phyloP scores from a whole-genome alignment of 1,140 invertebrate genomes.

The Leptopilina boulardi region DNA sequence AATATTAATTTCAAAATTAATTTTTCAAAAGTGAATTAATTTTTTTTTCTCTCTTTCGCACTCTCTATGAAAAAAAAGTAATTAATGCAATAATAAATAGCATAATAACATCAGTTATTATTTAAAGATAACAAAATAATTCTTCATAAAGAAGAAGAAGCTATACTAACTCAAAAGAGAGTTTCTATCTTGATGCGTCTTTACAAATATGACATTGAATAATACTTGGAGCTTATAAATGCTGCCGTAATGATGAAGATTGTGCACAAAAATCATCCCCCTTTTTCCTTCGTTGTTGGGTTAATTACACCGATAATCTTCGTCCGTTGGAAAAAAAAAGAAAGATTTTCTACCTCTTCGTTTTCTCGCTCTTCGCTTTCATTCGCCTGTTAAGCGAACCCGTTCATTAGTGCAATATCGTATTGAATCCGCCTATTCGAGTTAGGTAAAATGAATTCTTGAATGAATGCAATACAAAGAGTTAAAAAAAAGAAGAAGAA shows the following conservation, averaged over 20 bases:
- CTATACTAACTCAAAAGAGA: not conserved
- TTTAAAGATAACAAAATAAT: conserved; percentile 30
- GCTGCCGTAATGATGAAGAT: conserved; percentile 55
- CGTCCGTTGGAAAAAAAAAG: conserved; percentile 49
- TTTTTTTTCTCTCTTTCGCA: no score
- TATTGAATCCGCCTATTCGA: conserved; percentile 13
- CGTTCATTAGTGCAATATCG: conserved; percentile 8
- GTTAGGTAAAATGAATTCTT: conserved; percentile 1
- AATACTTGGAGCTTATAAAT: conserved; percentile 54
- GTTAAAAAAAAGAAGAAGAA: not conserved
- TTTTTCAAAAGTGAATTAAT: no score
- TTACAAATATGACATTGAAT: conserved; percentile 54
- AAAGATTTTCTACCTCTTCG: conserved; percentile 52
- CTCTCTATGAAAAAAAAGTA: no score
- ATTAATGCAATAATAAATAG: conserved; percentile 31
- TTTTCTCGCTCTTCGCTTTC: conserved; percentile 45
- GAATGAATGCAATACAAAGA: not conserved
- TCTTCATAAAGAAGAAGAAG: not conserved
- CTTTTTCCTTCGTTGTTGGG: conserved; percentile 50
- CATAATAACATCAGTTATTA: conserved; percentile 46
- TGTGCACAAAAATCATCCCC: conserved; percentile 54
- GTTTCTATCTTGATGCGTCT: conserved; percentile 9
- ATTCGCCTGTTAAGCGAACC: conserved; percentile 13
- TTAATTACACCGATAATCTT: conserved; percentile 68
- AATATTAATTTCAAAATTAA: no score